phyloP scores from a whole-genome alignment of 2,888 invertebrate species.

The Chaetogeoica ovagalla region DNA sequence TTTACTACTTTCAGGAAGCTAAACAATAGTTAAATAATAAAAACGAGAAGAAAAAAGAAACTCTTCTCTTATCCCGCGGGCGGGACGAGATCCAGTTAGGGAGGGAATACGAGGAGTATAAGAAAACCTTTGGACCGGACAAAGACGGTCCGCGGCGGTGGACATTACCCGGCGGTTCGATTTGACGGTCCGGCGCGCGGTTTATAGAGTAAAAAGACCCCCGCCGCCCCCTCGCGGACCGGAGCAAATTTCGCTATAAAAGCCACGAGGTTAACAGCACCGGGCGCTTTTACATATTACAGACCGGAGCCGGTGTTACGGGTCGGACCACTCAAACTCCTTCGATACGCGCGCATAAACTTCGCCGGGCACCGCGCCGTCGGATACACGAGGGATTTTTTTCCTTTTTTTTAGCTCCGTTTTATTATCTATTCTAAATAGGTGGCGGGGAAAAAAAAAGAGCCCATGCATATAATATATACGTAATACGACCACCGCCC shows the following conservation, averaged over 20 bases:
- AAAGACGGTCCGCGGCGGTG: too few species aligned
- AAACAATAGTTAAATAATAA: constrained; percentile 52
- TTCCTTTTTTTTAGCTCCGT: not conserved
- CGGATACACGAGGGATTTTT: constrained; percentile 10
- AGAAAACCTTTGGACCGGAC: constrained; percentile 40
- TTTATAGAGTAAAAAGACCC: constrained; percentile 20
- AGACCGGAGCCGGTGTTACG: constrained; percentile 32
- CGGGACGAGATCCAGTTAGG: not conserved
- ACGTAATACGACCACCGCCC: not conserved
- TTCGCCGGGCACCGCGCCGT: constrained; percentile 2
- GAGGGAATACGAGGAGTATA: not conserved
- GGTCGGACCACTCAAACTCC: constrained; percentile 39
- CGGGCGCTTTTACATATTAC: constrained; percentile 25
- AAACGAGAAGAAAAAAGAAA: constrained; percentile 13
- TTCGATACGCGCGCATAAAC: not conserved
- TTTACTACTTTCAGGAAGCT: constrained; percentile 48
- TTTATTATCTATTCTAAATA: constrained; percentile 49
- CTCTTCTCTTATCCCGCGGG: too few species aligned
- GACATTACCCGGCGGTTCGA: constrained; percentile 42
- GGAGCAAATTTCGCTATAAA: constrained; percentile 23
- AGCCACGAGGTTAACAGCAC: constrained; percentile 44
- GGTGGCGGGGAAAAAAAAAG: not conserved
- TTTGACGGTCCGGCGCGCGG: constrained; percentile 34
- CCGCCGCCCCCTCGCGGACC: constrained; percentile 27
- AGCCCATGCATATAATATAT: constrained; percentile 22